Evolutionary conservation across 2,113 vertebrate species (phyloP).

Genomic region (Rhinolophus sinicus): DNA sequence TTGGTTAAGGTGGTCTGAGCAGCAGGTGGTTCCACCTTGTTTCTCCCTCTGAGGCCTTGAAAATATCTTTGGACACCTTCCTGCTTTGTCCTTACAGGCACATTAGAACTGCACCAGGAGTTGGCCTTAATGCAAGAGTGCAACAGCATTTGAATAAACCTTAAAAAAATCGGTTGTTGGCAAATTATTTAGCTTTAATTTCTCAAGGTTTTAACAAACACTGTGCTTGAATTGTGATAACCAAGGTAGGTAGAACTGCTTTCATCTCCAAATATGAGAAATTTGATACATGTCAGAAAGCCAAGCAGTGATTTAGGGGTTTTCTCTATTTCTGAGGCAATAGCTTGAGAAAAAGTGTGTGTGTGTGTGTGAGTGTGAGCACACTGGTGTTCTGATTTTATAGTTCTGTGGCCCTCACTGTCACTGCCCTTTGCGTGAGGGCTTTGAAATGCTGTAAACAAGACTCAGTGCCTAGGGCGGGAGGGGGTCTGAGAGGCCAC

Average conservation of each 20-base stretch:
- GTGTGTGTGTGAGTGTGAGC: too few relatives aligned
- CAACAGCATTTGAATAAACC: not conserved
- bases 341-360: not conserved
- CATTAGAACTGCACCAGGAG: too few relatives aligned
- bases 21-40: not conserved
- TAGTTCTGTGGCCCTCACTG: not conserved
- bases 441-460: not conserved
- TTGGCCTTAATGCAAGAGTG: not conserved
- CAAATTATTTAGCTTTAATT: not conserved
- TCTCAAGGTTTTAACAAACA: not conserved
- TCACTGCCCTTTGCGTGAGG: not conserved
- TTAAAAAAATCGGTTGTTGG: not conserved
- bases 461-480: not conserved
- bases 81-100: not conserved
- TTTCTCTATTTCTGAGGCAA: slow-evolving; percentile 14
- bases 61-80: not conserved
- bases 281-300: not conserved
- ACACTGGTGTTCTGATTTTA: not conserved
- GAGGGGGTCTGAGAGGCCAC: not conserved
- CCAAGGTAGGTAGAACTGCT: not conserved
- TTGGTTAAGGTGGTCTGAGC: too few relatives aligned
- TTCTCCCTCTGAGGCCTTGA: not conserved
- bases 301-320: not conserved
- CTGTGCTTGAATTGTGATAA: not conserved
- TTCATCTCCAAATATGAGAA: not conserved